Base-by-base conservation (phyloP, 1,140 invertebrate species). In the Drosophila arawakana region DNA sequence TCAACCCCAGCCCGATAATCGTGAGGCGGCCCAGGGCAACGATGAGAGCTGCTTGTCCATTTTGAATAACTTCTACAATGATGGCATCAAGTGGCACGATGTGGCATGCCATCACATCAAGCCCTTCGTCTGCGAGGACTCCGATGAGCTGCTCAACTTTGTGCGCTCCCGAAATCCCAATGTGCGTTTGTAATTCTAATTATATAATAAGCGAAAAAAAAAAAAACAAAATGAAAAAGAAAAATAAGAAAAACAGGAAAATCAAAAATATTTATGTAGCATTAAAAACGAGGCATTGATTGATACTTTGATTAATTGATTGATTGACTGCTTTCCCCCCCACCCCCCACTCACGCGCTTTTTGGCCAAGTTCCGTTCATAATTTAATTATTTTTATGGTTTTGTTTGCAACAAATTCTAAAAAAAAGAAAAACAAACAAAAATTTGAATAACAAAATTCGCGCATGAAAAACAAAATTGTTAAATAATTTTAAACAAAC, bases 121-220 rank as follows among this genome's bases (percentile, higher is more conserved):
- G 93, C 97, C 97, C 2, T 98, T 98, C 94, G 96, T 98, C 3
- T 98, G 97, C 92, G 97, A 98, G 93, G 97, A 98, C 94, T 97
- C 96, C 91, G 97, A 98, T 73, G 97, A 98, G 93, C 94, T 98
- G n/a, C 93, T 98, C 75, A 97, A 97, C 93, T 98, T 97, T 85
- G 97, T 98, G 18, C 95, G 96, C 76, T 97, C 96, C 10, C 95
- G 96, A 84, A 97, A 97, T 92, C 96, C 96, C 34, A 95, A 95
- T 80, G 95, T 97, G 69, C 96, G 96, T 92, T 94, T 97, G 77
- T 97, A 95, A 96, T 70, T 76, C 65, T 79, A 81, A 71, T 47
- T 82, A 44, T 35, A 80, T 76, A 74, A 63, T 71, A 52, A 9
- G 54, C 54, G 65, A 8, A 10, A 59, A 41, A 55, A 30, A 41